These are phyloP conservation scores for Toxostoma redivivum DNA, from an alignment of 2,113 vertebrate genomes.

Conservation along the genomic window DNA sequence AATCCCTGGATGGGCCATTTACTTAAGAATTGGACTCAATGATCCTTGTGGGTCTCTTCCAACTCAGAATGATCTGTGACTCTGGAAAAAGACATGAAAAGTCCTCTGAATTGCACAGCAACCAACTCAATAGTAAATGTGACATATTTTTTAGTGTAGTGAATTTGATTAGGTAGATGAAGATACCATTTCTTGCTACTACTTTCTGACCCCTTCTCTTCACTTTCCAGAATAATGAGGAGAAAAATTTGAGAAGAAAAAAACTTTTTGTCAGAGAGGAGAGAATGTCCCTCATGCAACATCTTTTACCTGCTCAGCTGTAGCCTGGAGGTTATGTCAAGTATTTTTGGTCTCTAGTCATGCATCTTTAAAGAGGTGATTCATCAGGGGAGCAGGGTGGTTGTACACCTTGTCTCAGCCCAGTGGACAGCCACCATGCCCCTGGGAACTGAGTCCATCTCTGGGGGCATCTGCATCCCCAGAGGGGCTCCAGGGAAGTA, in stretches of 20 bases:
- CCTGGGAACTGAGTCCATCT: not conserved
- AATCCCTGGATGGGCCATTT: not conserved
- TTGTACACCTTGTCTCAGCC: not conserved
- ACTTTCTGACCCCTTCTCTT: not conserved
- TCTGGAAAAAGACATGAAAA: not conserved
- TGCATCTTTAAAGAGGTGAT: not conserved
- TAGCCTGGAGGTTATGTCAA: not conserved
- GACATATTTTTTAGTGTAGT: not conserved
- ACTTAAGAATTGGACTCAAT: not conserved
- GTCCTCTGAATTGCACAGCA: not conserved
- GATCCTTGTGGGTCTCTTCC: not conserved
- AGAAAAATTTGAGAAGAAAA: rapidly evolving
- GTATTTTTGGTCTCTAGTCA: not conserved
- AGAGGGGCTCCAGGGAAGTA: not conserved
- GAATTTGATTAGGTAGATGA: not conserved
- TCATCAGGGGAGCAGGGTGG: not conserved
- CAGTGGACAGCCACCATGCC: not conserved
- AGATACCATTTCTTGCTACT: not conserved
- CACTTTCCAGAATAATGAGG: not conserved
- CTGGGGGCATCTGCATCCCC: not conserved
- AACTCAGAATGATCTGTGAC: not conserved
- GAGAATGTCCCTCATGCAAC: not conserved
- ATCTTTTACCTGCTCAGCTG: not conserved
- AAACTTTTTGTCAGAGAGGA: not conserved
- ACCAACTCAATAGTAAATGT: not conserved